A percentile compares a stretch with the other conserved stretches of the same genome.
phyloP scores from a whole-genome alignment of 2,888 invertebrate species.

The Hedya salicella region DNA sequence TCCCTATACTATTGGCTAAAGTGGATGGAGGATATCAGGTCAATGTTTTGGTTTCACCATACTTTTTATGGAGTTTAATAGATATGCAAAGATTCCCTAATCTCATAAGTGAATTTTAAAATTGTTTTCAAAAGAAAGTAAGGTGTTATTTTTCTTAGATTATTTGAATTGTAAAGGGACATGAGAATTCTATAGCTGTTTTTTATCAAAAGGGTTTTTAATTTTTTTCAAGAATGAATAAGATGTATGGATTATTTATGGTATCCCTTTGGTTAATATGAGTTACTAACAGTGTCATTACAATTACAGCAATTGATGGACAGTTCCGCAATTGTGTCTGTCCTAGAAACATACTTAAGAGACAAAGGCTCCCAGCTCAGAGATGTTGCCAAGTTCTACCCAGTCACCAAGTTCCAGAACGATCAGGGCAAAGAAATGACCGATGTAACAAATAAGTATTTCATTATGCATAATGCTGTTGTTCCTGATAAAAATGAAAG shows the following conservation, averaged over 20 bases:
- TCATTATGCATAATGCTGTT: constrained; percentile 90
- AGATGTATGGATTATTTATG: too few species aligned
- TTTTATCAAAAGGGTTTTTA: too few species aligned
- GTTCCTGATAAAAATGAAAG: constrained; percentile 79
- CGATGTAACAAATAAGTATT: constrained; percentile 95
- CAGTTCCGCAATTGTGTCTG: constrained; percentile 96
- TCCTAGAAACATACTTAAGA: constrained; percentile 90
- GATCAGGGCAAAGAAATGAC: constrained; percentile 87
- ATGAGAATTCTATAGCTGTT: too few species aligned
- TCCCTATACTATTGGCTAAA: constrained; percentile 94
- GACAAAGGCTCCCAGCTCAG: constrained; percentile 85
- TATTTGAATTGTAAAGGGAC: too few species aligned
- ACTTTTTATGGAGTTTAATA: too few species aligned
- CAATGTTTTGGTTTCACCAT: constrained; percentile 45
- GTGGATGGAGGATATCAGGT: constrained; percentile 90
- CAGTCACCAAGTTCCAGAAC: constrained; percentile 87
- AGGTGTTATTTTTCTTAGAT: too few species aligned
- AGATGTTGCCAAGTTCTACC: constrained; percentile 91
- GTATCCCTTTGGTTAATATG: neutral
- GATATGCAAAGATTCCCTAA: too few species aligned
- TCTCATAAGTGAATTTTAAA: too few species aligned
- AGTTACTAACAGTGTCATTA: neutral
- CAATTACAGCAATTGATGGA: constrained; percentile 92
- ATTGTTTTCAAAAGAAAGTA: too few species aligned
- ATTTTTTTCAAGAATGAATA: too few species aligned